A percentile compares a stretch with the other conserved stretches of the same genome.
Conservation (phyloP, 1,140 invertebrate genomes). For the Tribolium castaneum region DNA sequence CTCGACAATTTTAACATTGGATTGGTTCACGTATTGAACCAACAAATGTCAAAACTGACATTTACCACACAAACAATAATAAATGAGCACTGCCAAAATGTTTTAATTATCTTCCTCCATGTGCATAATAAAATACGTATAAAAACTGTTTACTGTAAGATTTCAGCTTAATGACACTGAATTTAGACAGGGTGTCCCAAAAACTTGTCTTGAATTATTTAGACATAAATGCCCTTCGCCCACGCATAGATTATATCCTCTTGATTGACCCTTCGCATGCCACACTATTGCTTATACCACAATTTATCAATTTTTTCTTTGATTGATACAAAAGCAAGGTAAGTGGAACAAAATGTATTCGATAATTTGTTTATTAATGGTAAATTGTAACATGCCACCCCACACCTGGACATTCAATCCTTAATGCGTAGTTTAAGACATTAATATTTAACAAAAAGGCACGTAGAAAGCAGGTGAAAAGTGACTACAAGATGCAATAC, state of each 20-base stretch:
- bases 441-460: constrained; percentile 20
- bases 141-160: neutral
- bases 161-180: neutral
- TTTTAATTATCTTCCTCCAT: neutral
- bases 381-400: neutral
- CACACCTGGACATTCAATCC: constrained; percentile 3
- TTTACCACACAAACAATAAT: neutral
- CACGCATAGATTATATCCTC: neutral
- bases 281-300: neutral
- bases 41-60: neutral
- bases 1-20: neutral
- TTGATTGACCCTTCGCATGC: neutral
- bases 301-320: neutral
- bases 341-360: constrained; percentile 1
- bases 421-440: neutral
- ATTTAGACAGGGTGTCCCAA: neutral
- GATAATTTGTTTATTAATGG: constrained; percentile 3
- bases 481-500: neutral
- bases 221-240: neutral
- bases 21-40: neutral
- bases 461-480: constrained; percentile 22
- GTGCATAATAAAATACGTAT: neutral
- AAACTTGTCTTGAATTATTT: neutral
- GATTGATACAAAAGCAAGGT: neutral
- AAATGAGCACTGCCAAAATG: neutral